Percentiles rank a stretch among this genome's conserved stretches.
Conservation (phyloP, 2,888 invertebrate species). For the Euplexia lucipara region DNA sequence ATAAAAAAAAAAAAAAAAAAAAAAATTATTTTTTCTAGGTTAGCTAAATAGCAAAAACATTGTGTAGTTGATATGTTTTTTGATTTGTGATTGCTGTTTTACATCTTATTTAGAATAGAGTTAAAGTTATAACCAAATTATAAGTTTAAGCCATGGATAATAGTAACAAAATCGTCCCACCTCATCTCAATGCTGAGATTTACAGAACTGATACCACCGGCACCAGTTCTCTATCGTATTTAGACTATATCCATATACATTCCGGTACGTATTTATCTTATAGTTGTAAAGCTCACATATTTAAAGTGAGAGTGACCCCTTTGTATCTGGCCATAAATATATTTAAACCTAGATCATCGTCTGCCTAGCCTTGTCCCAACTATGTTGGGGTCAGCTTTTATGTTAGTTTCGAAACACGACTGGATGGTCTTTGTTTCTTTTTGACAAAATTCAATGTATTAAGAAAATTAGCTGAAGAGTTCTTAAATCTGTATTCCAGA, state of each 20-base stretch:
- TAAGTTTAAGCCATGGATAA: constrained; percentile 74
- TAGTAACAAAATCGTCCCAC: constrained; percentile 82
- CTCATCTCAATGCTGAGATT: constrained; percentile 87
- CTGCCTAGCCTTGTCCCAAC: no score
- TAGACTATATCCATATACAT: constrained; percentile 82
- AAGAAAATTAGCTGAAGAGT: neutral
- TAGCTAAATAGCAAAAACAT: constrained; percentile 31
- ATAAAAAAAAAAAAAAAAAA: no score
- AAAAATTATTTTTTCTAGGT: constrained; percentile 37
- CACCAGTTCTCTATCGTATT: constrained; percentile 78
- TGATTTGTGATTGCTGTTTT: constrained; percentile 23
- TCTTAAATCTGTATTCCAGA: constrained; percentile 72
- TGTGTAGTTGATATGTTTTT: constrained; percentile 28
- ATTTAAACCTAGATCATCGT: no score
- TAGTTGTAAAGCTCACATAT: no score
- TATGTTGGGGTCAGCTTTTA: no score
- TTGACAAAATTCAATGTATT: no score
- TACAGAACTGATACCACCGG: constrained; percentile 84
- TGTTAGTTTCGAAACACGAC: no score
- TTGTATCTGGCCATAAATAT: no score
- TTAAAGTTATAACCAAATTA: constrained; percentile 20
- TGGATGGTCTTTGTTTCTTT: no score
- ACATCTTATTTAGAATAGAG: constrained; percentile 13
- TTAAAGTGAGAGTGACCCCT: no score
- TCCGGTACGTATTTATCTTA: constrained; percentile 70